Base-by-base conservation (phyloP, 2,888 invertebrate genomes). In the Leucophenga maculata region DNA sequence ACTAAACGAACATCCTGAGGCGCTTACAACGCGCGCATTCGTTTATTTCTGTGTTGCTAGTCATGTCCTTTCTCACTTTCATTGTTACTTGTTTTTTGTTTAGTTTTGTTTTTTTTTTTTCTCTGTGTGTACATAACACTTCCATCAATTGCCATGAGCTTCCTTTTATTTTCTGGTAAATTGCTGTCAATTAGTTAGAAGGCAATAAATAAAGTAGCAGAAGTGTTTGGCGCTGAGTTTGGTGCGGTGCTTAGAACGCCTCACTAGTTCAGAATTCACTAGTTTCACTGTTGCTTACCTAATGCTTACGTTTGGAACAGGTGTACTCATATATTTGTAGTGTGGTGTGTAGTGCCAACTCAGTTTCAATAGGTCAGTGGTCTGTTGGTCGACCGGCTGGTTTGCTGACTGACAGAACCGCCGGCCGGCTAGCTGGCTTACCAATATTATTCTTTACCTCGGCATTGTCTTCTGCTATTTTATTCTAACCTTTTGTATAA, bases 111-210 rank as follows among this genome's bases (percentile, higher is more conserved):
- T n/a, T n/a, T n/a, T 31, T 14, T 16, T n/a, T 9, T 57, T 9
- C 14, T 57, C 31, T 26, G 1, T 54, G 54, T 54, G n/a, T 57
- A 14, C 57, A 22, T 31, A 26, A 26, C 57, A 54, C 59, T 60
- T 60, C 59, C 59, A 60, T 60, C 59, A 60, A 60, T 60, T 60
- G 59, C 59, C 52, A 54, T 26, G 54, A 65, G 52, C 54, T 32
- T n/a, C 14, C 52, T 65, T 65, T 67, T 55, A 54, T 67, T 55
- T 44, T 54, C 75, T 78, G 74, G 78, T 81, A 83, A 80, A 80
- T 80, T 83, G 83, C 83, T 81, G 82, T 80, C 83, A 80, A 83
- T 83, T 80, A 80, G 83, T 78, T 72, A 75, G 73, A 79, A 81
- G 77, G 82, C 78, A 77, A 83, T 83, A 83, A 80, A 79, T 81